Evolutionary conservation across 1,140 invertebrate genomes (phyloP).

Genomic region (Cherax quadricarinatus): DNA sequence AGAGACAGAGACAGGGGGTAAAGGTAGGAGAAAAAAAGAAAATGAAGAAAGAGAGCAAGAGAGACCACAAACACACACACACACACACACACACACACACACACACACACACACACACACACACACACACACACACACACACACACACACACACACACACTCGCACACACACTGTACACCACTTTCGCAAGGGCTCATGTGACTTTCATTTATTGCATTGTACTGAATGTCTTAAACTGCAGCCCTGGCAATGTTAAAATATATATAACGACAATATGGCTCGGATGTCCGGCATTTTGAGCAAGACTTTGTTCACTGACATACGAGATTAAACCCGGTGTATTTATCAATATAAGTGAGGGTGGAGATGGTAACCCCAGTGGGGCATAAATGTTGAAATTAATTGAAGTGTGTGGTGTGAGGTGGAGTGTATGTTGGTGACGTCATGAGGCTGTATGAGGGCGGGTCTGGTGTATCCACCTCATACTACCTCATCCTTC

Average conservation of each 20-base stretch:
- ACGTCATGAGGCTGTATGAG: conserved; percentile 37
- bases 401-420: neutral
- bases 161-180: neutral
- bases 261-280: neutral
- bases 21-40: no score
- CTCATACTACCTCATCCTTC: neutral
- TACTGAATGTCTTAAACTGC: neutral
- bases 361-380: neutral
- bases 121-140: no score
- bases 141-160: no score
- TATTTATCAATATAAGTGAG: neutral
- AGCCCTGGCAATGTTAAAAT: neutral
- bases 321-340: neutral
- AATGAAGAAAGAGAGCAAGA: no score
- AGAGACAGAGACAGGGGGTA: no score
- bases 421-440: neutral
- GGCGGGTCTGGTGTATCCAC: neutral
- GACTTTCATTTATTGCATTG: neutral
- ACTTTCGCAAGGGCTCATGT: neutral
- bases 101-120: no score
- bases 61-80: no score
- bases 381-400: neutral
- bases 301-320: neutral
- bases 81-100: no score
- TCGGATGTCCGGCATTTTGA: neutral